Base-by-base conservation (phyloP, 2,888 invertebrate species). In the Synanthedon formicaeformis region DNA sequence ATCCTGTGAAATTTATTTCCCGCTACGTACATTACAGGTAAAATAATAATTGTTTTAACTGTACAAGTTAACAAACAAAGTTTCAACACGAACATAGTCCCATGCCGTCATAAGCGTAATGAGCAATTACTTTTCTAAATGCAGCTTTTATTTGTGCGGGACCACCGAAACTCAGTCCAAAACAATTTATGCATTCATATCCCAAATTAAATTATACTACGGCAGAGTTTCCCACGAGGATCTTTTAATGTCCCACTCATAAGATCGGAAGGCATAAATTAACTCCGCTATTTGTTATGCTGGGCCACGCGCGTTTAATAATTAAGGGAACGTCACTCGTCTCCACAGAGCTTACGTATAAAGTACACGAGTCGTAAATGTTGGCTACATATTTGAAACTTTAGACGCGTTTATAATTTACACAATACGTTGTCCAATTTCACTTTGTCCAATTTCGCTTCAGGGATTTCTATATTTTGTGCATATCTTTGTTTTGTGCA, bases 211-310 rank as follows among this genome's bases (percentile, higher is more conserved):
- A 78, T 78, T 73, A 72, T 69, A 72, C 67, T 63, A 68, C 64
- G 56, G 60, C 56, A 54, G 62, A 66, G 63, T 68, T 68, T 71
- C 71, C 71, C 74, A 66, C 66, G 71, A 75, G 77, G 70, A 77
- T 71, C 69, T 76, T 76, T 76, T 75, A 79, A 78, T 74, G 75
- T 73, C 67, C 66, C 67, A 74, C 75, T 80, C 73, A 71, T 76
- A 76, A 76, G 75, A 75, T 75, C 71, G 71, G 69, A 73, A 73
- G 65, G 71, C 73, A 77, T 79, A 78, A 79, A 77, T 81, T 75
- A 79, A 73, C 66, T 66, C 57, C 58, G 71, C 71, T 73, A 69
- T 81, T 81, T 74, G 73, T 77, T 79, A 80, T 81, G 76, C 79
- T 57, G 54, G 59, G 64, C 71, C 74, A 75, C 69, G 74, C 69